Evolutionary conservation across 2,888 invertebrate species (phyloP), one percentile per base, ranked within the genome.

Genomic region (Agrilus mali): DNA sequence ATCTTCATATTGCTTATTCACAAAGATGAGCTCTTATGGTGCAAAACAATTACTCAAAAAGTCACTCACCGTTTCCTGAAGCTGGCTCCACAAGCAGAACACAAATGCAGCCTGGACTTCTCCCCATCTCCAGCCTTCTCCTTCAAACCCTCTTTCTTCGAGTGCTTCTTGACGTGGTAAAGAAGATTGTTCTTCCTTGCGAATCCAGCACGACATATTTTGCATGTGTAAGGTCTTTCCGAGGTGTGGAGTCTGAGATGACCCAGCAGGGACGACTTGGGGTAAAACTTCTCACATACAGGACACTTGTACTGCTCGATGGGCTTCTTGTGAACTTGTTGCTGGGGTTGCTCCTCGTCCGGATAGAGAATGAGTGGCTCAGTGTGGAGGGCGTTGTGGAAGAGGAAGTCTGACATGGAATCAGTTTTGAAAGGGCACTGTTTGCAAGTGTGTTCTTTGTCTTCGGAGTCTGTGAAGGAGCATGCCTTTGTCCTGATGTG

Each of bases 211-310:
- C 65, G 66, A 57, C 87, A 88, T 4, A 68, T 58, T 0, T 69
- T 62, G 54, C 88, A 88, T 3, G 69, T 65, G 54, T 75, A 85
- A 0, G 82, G 81, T 46, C 79, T 73, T 57, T 87, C 87, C 22
- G 79, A 75, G 0, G 86, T 86, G 56, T 88, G 87, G 42, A 74
- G 73, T 31, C 82, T 71, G 36, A 87, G 64, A 60, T 87, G 86
- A 44, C 75, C 74, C 2, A 79, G 72, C 13, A 88, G 63, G 0
- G 82, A 80, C 8, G 74, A 65, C 58, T 83, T 86, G 8, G 69
- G 67, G 51, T 80, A 83, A 6, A 61, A 60, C 57, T 78, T 82
- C 1, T 73, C 67, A 56, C 87, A 87, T 20, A 81, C 55, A 0
- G 82, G 80, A 54, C 87, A 88, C 2, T 67, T 60, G 52, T 79